These are phyloP conservation scores for Excalfactoria chinensis DNA, from an alignment of 2,113 vertebrate species.

Conservation along the genomic window DNA sequence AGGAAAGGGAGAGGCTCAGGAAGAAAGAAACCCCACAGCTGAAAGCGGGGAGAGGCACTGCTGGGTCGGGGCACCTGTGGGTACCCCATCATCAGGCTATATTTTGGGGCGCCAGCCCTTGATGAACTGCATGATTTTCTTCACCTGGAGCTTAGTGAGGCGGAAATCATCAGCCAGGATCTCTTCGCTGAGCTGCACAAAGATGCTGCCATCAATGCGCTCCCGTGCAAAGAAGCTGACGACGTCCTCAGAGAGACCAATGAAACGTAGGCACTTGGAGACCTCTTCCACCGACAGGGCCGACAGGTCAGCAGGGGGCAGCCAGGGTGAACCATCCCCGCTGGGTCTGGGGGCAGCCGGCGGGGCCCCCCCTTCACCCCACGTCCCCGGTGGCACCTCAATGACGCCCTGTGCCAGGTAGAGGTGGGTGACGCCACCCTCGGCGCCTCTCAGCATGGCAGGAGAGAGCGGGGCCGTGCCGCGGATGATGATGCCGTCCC, in stretches of 20 bases:
- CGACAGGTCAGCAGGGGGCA: slow-evolving; percentile 91
- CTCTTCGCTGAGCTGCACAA: slow-evolving; percentile 97
- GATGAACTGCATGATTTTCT: slow-evolving; percentile 99
- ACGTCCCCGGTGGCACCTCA: slow-evolving; percentile 70
- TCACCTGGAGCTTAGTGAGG: slow-evolving; percentile 96
- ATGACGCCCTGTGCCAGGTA: slow-evolving; percentile 77
- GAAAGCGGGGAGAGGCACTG: background rate
- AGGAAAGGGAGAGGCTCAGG: background rate
- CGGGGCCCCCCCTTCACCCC: slow-evolving; percentile 62
- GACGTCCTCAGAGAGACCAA: slow-evolving; percentile 93
- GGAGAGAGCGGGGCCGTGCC: slow-evolving; percentile 77
- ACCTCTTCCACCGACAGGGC: slow-evolving; percentile 94
- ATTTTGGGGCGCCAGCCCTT: slow-evolving; percentile 99
- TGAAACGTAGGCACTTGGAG: slow-evolving; percentile 93
- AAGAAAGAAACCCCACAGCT: background rate
- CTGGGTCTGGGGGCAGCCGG: slow-evolving; percentile 51
- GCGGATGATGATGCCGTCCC: slow-evolving; percentile 72
- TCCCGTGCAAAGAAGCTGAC: slow-evolving; percentile 92
- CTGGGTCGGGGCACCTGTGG: rapidly evolving
- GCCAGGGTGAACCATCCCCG: slow-evolving; percentile 81
- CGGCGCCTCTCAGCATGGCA: slow-evolving; percentile 79
- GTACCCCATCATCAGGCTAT: background rate
- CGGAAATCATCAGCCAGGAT: slow-evolving; percentile 96
- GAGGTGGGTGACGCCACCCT: slow-evolving; percentile 74
- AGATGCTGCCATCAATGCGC: slow-evolving; percentile 95